Base-by-base conservation (phyloP, 2,888 invertebrate species). In the Pheosia gnoma region DNA sequence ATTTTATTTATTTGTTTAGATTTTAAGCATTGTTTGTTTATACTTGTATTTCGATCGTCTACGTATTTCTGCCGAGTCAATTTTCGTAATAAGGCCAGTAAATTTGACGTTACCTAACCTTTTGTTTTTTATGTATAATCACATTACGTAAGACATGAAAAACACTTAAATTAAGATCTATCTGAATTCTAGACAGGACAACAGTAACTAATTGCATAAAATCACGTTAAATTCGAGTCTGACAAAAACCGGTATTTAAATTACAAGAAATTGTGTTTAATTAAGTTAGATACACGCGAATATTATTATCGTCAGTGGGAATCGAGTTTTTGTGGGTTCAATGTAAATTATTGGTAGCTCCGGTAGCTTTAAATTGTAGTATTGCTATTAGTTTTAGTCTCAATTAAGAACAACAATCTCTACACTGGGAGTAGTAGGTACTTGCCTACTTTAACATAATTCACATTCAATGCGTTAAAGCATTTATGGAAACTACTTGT, bases 171-270 rank as follows among this genome's bases (percentile, higher is more conserved):
- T 77, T 74, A 74, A 77, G 69, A 69, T 65, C 68, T 74, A 61
- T 65, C 59, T 11, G 8, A 39, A 54, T 52, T 65, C 39, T 56
- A 13, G 62, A 66, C 64, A 51, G 60, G 39, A 57, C 61, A 63
- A 59, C 55, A 59, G 54, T 62, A 65, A 58, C 61, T 67, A 69
- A 74, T 70, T 71, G 70, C 61, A 77, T 77, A 75, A 71, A 74
- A 69, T 71, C 61, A 59, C 67, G 38, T 65, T 74, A 65, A 74
- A 71, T 69, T 68, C 68, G 39, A 62, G 58, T 47, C 10, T 55
- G 67, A 68, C 68, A 65, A 74, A 71, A 74, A 76, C 74, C 65
- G 64, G 71, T 76, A 69, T 69, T 61, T 52, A 74, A 71, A 74
- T 71, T 58, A 61, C 41, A 60, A 63, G n/a, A 38, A 65, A 71